A percentile compares a stretch with the other conserved stretches of the same genome.
Evolutionary conservation across 2,113 vertebrate species (phyloP).

Genomic region (Peucedramus taeniatus): DNA sequence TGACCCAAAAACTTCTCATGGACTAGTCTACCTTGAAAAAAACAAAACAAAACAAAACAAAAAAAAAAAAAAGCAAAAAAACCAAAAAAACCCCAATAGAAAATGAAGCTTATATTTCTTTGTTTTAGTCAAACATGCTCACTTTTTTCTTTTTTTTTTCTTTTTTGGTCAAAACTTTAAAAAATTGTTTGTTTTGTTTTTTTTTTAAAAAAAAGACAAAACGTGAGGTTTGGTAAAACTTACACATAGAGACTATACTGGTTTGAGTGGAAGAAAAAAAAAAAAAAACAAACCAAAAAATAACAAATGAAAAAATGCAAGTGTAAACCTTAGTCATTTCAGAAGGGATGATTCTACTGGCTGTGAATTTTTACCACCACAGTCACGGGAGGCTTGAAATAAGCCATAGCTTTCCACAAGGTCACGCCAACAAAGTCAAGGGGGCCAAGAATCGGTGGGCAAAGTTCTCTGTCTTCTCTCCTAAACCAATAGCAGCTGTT

Average conservation of each 20-base stretch:
- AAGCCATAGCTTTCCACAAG: constrained; percentile 60
- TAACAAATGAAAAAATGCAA: constrained; percentile 20
- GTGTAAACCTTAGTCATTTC: constrained; percentile 69
- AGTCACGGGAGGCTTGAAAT: constrained; percentile 59
- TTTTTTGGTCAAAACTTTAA: constrained; percentile 88
- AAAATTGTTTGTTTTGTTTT: constrained; percentile 40
- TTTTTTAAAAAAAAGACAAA: constrained; percentile 70
- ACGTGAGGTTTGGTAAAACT: constrained; percentile 71
- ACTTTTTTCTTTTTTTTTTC: neutral
- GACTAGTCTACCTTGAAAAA: constrained; percentile 37
- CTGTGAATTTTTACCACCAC: constrained; percentile 65
- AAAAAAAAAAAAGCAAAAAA: neutral
- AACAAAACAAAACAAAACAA: neutral
- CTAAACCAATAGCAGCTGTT: constrained; percentile 72
- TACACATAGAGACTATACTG: constrained; percentile 58
- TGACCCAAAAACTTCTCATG: constrained; percentile 63
- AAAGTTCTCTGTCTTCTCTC: constrained; percentile 61
- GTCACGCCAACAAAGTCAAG: constrained; percentile 64
- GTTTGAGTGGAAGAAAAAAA: constrained; percentile 7
- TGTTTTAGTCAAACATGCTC: constrained; percentile 54
- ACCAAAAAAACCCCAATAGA: neutral
- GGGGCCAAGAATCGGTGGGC: constrained; percentile 48
- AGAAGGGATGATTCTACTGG: constrained; percentile 66
- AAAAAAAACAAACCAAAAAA: neutral
- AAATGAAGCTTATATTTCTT: constrained; percentile 63